Evolutionary conservation across 2,113 vertebrate genomes (phyloP), one percentile per base, ranked within the genome.

Genomic region (Megalops atlanticus): DNA sequence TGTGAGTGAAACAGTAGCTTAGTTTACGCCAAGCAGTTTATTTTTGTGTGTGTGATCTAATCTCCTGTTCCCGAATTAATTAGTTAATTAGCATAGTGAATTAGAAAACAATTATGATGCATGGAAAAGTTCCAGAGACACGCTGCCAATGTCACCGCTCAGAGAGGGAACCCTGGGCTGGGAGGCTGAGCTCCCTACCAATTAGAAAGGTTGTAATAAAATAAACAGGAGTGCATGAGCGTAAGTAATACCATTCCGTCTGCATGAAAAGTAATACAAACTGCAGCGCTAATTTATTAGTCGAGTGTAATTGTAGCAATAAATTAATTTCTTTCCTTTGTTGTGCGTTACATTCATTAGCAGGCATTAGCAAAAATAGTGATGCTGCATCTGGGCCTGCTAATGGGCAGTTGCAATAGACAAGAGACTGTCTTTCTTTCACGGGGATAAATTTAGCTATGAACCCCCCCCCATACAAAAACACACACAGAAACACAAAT

Each of bases 71-170:
- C 89, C 86, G 90, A 93, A 94, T 94, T 93, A 94, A 94, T 94
- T 93, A 93, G 91, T 92, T 92, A 92, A 94, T 94, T 94, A 94
- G 92, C 93, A 94, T 94, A 95, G 91, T 89, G 92, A 94, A 95
- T 94, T 93, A 94, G 91, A 89, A 81, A 93, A 93, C 89, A 90
- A 95, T 95, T 94, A 93, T 94, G 92, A 95, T 93, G 92, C 92
- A 93, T 95, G 94, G 94, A 92, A 90, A 93, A 93, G 88, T 92
- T 94, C 93, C 94, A 94, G 89, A 88, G 75, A 82, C 82, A 84
- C 85, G 83, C 84, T 72, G 77, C 80, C 76, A 86, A 82, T 83
- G 81, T 81, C 41, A 45, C 12, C 35, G 15, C 79, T 39, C 68
- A 58, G 43, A 39, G 76, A 77, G 69, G n/a, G 31, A 69, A 76